phyloP scores from a whole-genome alignment of 2,797 vertebrate genomes.

The Myotis myotis region DNA sequence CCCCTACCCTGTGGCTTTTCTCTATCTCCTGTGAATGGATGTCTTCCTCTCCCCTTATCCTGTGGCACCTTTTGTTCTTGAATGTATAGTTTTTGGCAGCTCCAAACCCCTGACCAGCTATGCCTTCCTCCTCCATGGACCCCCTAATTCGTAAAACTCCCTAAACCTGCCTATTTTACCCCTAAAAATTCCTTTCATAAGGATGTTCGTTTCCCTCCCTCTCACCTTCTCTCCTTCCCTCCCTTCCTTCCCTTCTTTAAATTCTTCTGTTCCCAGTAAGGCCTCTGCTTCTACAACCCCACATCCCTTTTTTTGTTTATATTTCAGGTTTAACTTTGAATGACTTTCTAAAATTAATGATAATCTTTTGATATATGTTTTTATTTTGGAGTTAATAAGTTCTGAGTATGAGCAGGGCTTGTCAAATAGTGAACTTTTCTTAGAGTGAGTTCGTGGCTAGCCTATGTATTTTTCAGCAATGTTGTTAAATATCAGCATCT shows the following conservation, averaged over 20 bases:
- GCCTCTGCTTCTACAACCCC: not conserved
- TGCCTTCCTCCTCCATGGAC: too few species aligned
- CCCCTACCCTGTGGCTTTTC: too few species aligned
- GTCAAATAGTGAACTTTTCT: not conserved
- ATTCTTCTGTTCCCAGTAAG: not conserved
- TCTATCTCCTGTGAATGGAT: too few species aligned
- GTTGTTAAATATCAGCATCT: not conserved
- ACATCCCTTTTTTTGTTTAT: not conserved
- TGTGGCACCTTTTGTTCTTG: too few species aligned
- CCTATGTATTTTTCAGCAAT: not conserved
- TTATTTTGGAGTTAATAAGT: not conserved
- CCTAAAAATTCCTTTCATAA: not conserved
- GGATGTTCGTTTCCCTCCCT: not conserved
- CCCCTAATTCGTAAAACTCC: too few species aligned
- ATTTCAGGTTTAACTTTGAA: slow-evolving; percentile 16
- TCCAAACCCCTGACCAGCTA: too few species aligned
- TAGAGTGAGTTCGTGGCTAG: not conserved
- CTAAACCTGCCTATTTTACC: too few species aligned
- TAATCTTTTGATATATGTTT: not conserved
- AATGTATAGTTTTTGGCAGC: too few species aligned
- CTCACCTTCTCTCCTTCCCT: not conserved
- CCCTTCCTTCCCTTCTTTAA: not conserved
- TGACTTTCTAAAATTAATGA: not conserved
- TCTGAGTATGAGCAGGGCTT: not conserved
- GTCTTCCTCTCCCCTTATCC: too few species aligned